Percentiles rank a stretch among this genome's conserved stretches.
Conservation (phyloP, 2,797 vertebrate genomes). For the Mallotus villosus region DNA sequence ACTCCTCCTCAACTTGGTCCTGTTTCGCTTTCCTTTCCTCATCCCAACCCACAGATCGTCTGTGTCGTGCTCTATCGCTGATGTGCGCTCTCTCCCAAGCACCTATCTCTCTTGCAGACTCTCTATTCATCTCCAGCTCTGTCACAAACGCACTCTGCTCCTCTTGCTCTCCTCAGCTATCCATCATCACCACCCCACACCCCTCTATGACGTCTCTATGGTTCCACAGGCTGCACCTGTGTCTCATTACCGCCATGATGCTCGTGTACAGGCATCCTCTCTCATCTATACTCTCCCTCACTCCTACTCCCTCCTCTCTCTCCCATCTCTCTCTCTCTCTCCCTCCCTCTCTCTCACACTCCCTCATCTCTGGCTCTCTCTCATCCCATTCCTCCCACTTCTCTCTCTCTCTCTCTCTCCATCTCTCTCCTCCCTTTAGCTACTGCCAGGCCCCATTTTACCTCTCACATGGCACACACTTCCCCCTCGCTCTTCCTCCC, state of each 20-base stretch:
- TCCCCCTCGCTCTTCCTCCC: slow-evolving; percentile 18
- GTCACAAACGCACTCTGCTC: background rate
- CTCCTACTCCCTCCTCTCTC: slow-evolving; percentile 9
- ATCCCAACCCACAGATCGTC: too few relatives aligned
- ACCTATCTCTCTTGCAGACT: background rate
- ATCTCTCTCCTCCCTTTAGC: slow-evolving; percentile 48
- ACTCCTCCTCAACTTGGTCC: slow-evolving; percentile 50
- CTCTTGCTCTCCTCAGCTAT: too few relatives aligned
- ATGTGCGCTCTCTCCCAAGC: too few relatives aligned
- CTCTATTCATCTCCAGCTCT: slow-evolving; percentile 20
- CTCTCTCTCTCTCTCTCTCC: slow-evolving; percentile 17
- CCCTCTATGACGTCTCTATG: slow-evolving; percentile 15
- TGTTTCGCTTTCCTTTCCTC: slow-evolving; percentile 22
- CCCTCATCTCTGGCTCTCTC: slow-evolving; percentile 9
- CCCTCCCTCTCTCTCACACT: slow-evolving; percentile 5
- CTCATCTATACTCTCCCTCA: slow-evolving; percentile 25
- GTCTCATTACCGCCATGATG: slow-evolving; percentile 69
- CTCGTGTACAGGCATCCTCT: slow-evolving; percentile 58
- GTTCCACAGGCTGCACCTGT: slow-evolving; percentile 61
- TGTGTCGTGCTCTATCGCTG: too few relatives aligned
- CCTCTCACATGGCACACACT: slow-evolving; percentile 41
- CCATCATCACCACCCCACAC: too few relatives aligned
- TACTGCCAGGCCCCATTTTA: slow-evolving; percentile 69
- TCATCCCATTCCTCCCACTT: slow-evolving; percentile 32
- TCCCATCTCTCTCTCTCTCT: slow-evolving; percentile 9